Percentiles rank a stretch among this genome's conserved stretches.
Conservation (phyloP, 2,113 vertebrate genomes). For the Orientallactaga bullata region DNA sequence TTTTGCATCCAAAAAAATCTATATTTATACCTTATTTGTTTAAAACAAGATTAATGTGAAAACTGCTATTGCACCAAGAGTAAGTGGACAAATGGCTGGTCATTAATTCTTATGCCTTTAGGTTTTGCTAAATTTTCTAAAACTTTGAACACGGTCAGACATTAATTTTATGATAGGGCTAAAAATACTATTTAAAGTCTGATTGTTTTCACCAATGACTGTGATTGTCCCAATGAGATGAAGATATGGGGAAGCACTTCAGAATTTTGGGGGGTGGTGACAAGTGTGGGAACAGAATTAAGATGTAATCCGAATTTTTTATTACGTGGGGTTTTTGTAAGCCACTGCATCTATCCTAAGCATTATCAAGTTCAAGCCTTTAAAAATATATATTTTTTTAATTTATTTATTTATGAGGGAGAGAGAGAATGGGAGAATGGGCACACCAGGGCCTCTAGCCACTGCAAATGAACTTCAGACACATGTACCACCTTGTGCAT, state of each 20-base stretch:
- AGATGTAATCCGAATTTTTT: background rate
- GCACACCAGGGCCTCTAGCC: no score
- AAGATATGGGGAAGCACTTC: background rate
- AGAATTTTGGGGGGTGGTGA: background rate
- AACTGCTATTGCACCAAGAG: background rate
- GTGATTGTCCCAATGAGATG: background rate
- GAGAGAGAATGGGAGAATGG: no score
- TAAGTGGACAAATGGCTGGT: background rate
- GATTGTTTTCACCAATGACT: background rate
- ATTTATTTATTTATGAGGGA: background rate
- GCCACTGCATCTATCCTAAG: background rate
- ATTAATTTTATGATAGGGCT: conserved; percentile 13
- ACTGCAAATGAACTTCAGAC: no score
- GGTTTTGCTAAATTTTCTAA: conserved; percentile 31
- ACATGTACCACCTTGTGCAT: no score
- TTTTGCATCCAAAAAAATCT: conserved; percentile 32
- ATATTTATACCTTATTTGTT: conserved; percentile 49
- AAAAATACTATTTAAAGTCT: conserved; percentile 11
- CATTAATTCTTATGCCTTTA: conserved; percentile 26
- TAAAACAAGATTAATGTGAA: conserved; percentile 22
- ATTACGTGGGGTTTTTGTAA: background rate
- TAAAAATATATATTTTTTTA: background rate
- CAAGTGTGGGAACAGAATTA: no score
- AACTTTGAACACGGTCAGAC: background rate
- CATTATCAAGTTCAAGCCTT: background rate